A percentile compares a stretch with the other conserved stretches of the same genome.
Evolutionary conservation across 2,113 vertebrate genomes (phyloP).

Genomic region (Plestiodon gilberti): DNA sequence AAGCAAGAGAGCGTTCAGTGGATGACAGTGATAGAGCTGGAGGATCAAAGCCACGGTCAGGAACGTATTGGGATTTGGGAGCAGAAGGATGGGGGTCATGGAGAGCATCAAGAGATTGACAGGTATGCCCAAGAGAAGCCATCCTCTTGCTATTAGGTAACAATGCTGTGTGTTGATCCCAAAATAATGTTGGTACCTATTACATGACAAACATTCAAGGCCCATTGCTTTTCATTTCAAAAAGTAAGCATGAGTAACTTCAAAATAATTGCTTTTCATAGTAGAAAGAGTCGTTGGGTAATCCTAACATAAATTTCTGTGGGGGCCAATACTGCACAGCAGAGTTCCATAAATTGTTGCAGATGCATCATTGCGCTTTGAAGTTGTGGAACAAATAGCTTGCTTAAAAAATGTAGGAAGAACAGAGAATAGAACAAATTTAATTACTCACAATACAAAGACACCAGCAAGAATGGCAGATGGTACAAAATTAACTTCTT

Average conservation of each 20-base stretch:
- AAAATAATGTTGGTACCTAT: background rate
- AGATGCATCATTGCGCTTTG: constrained; percentile 54
- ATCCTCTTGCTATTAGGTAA: background rate
- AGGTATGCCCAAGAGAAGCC: background rate
- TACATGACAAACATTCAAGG: background rate
- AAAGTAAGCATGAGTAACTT: background rate
- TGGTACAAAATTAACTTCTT: constrained; percentile 44
- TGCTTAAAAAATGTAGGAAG: constrained; percentile 59
- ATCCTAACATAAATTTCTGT: constrained; percentile 14
- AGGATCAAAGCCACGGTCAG: background rate
- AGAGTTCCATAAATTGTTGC: constrained; percentile 66
- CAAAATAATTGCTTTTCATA: background rate
- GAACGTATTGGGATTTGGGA: background rate
- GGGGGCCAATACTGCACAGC: constrained; percentile 59
- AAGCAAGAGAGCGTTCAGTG: background rate
- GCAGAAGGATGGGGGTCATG: background rate
- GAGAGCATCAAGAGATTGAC: background rate
- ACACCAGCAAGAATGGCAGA: constrained; percentile 27
- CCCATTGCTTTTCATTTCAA: constrained; percentile 7
- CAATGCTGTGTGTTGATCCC: background rate
- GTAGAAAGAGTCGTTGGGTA: constrained; percentile 16
- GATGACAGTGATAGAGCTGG: background rate
- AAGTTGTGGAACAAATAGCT: constrained; percentile 58
- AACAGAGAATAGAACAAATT: constrained; percentile 51
- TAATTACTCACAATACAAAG: constrained; percentile 38